phyloP scores from a whole-genome alignment of 2,888 invertebrate species.

The Pomacea canaliculata region DNA sequence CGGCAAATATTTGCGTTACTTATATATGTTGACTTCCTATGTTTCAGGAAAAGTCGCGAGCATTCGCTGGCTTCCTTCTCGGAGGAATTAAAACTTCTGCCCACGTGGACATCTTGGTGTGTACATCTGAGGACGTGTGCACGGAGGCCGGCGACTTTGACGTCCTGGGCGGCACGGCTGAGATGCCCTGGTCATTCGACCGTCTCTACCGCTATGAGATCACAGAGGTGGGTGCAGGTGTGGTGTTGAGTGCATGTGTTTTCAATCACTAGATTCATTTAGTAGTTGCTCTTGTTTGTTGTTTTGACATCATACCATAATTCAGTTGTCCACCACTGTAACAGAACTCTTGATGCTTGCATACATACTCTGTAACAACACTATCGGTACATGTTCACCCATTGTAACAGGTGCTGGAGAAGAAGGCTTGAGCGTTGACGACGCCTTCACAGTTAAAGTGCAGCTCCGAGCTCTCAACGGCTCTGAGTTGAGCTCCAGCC shows the following conservation, averaged over 20 bases:
- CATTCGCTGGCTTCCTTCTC: slow-evolving; percentile 42
- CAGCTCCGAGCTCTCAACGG: slow-evolving; percentile 13
- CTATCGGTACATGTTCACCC: too few species aligned
- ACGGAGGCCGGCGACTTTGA: slow-evolving; percentile 33
- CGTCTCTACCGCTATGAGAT: slow-evolving; percentile 40
- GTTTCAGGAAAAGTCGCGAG: slow-evolving; percentile 31
- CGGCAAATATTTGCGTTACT: too few species aligned
- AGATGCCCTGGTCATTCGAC: slow-evolving; percentile 43
- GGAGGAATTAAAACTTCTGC: slow-evolving; percentile 38
- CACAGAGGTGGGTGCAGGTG: slow-evolving; percentile 19
- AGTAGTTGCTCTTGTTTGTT: too few species aligned
- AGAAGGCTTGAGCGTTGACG: slow-evolving; percentile 4
- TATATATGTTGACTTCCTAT: too few species aligned
- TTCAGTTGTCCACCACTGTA: too few species aligned
- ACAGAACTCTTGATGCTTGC: too few species aligned
- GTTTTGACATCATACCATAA: too few species aligned
- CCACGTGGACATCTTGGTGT: slow-evolving; percentile 28
- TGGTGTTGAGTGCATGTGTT: too few species aligned
- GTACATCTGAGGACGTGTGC: slow-evolving; percentile 27
- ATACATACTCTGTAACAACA: too few species aligned
- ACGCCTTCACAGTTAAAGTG: slow-evolving; percentile 15
- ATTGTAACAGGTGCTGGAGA: background rate
- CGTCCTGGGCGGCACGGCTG: slow-evolving; percentile 36
- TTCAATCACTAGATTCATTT: too few species aligned
- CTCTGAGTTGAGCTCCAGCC: slow-evolving; percentile 8